phyloP scores from a whole-genome alignment of 2,797 vertebrate genomes.

The Myotis findleyi region DNA sequence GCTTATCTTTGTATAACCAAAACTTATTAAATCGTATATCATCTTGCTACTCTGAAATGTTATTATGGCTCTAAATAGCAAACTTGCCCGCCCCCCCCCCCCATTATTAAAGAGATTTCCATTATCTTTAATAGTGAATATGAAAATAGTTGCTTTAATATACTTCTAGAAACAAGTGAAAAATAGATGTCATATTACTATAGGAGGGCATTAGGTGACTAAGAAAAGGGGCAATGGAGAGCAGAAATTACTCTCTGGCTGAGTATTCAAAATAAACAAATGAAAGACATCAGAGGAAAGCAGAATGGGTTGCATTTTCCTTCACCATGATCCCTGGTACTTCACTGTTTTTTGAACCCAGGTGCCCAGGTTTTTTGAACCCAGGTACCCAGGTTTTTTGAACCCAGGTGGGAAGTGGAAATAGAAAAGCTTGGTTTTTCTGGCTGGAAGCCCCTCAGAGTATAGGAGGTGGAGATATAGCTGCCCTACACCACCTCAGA shows the following conservation, averaged over 20 bases:
- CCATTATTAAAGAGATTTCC: neutral
- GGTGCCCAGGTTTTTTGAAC: neutral
- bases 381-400: too few relatives aligned
- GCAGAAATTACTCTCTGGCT: neutral
- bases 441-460: neutral
- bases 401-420: neutral
- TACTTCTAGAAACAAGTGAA: neutral
- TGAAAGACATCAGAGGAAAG: neutral
- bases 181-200: neutral
- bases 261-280: constrained; percentile 1
- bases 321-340: neutral
- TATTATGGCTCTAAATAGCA: neutral
- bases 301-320: neutral
- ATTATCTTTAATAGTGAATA: neutral
- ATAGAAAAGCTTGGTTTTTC: neutral
- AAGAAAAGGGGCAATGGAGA: neutral
- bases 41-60: neutral
- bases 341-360: neutral
- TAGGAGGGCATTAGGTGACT: neutral
- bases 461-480: neutral
- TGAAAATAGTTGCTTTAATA: neutral
- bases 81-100: neutral
- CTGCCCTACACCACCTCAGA: neutral
- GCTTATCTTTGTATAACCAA: neutral
- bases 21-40: neutral